phyloP scores from a whole-genome alignment of 2,888 invertebrate genomes.

The Barypeithes pellucidus region DNA sequence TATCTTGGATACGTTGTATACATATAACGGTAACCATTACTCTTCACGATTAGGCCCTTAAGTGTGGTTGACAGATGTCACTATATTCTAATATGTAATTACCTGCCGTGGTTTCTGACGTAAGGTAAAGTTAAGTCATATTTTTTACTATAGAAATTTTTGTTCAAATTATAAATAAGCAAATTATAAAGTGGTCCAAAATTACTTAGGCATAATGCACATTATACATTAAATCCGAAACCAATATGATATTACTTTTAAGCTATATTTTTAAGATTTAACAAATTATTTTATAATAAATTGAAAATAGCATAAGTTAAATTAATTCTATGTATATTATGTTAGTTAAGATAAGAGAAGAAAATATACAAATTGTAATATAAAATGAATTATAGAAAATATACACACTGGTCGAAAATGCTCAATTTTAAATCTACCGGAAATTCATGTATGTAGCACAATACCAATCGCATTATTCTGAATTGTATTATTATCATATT shows the following conservation, averaged over 20 bases:
- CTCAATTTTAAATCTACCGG: conserved; percentile 21
- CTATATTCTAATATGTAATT: too few relatives aligned
- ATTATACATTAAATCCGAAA: conserved; percentile 14
- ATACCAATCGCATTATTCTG: too few relatives aligned
- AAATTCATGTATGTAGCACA: not conserved
- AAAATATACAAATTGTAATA: conserved; percentile 18
- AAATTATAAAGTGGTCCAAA: not conserved
- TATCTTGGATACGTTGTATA: too few relatives aligned
- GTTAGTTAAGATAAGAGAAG: not conserved
- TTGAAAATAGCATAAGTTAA: conserved; percentile 7
- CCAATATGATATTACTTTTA: conserved; percentile 23
- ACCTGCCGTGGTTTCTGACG: too few relatives aligned
- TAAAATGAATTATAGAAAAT: conserved; percentile 14
- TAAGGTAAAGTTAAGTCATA: too few relatives aligned
- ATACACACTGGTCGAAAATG: conserved; percentile 46
- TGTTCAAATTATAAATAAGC: not conserved
- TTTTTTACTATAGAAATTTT: not conserved
- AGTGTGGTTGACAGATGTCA: too few relatives aligned
- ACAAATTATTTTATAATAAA: conserved; percentile 19
- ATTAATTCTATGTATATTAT: conserved; percentile 17
- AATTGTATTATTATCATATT: too few relatives aligned
- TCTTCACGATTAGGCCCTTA: too few relatives aligned
- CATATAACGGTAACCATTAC: too few relatives aligned
- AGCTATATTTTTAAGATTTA: conserved; percentile 7
- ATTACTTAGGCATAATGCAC: not conserved